A percentile compares a stretch with the other conserved stretches of the same genome.
These are phyloP conservation scores for Protonemura montana DNA, from an alignment of 2,888 invertebrate species.

Conservation along the genomic window DNA sequence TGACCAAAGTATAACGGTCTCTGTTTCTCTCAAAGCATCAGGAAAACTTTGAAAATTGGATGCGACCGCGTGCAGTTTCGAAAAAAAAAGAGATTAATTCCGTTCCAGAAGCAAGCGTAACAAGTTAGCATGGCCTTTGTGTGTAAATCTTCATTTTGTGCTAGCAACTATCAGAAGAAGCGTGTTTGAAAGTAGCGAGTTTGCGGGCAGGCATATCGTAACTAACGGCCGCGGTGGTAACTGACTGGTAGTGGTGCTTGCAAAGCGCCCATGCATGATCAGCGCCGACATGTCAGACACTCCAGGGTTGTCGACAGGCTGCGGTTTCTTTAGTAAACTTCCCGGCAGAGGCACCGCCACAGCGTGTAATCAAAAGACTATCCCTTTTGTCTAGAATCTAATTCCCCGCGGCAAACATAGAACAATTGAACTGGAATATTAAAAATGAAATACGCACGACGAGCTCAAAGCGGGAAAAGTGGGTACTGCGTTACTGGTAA, in stretches of 20 bases:
- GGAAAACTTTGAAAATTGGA: background rate
- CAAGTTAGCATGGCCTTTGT: background rate
- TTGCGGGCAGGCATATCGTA: background rate
- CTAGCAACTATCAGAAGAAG: background rate
- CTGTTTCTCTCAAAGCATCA: background rate
- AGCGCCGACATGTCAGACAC: background rate
- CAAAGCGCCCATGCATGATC: background rate
- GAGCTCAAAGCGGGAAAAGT: background rate
- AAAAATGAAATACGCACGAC: conserved; percentile 12
- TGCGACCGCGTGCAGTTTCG: background rate
- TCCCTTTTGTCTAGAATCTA: conserved; percentile 21
- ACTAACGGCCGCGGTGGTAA: background rate
- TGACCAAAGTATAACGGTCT: background rate
- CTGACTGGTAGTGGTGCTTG: no score
- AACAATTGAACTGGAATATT: conserved; percentile 28
- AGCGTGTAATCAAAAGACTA: conserved; percentile 9
- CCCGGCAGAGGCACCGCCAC: background rate
- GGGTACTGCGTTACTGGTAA: background rate
- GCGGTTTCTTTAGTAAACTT: background rate
- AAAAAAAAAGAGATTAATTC: background rate
- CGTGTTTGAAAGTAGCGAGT: background rate
- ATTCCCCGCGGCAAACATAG: background rate
- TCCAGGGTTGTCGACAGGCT: background rate
- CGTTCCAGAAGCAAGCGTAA: background rate
- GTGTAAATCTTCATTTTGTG: background rate